A percentile compares a stretch with the other conserved stretches of the same genome.
Conservation (phyloP, 2,113 vertebrate species). For the Cnemophilus loriae region DNA sequence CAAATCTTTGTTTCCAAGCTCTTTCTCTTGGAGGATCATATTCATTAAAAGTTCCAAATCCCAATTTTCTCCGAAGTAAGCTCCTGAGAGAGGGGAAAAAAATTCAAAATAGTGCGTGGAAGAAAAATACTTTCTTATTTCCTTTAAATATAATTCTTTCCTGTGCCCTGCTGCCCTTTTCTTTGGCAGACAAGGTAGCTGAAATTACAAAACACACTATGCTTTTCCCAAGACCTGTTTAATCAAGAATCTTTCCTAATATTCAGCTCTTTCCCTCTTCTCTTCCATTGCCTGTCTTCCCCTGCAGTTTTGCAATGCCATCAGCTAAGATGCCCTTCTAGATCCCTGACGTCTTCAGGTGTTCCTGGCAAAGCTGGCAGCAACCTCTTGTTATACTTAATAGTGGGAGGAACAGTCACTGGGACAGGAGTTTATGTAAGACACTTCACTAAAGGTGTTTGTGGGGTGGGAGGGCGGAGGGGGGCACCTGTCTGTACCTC, state of each 20-base stretch:
- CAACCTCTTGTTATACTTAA: constrained; percentile 76
- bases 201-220: constrained; percentile 23
- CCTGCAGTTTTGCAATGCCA: constrained; percentile 72
- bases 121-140: neutral
- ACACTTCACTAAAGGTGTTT: constrained; percentile 12
- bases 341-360: constrained; percentile 77
- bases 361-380: constrained; percentile 74
- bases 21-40: neutral
- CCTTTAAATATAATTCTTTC: neutral
- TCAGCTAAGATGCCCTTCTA: constrained; percentile 72
- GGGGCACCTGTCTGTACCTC: neutral
- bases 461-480: constrained; percentile 13
- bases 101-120: neutral
- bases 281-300: constrained; percentile 59
- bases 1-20: neutral
- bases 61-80: neutral
- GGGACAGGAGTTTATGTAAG: constrained; percentile 81
- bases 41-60: neutral
- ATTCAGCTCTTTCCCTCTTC: constrained; percentile 52
- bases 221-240: constrained; percentile 5
- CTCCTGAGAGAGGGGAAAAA: neutral
- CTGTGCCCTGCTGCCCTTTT: neutral
- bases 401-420: constrained; percentile 79
- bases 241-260: constrained; percentile 36
- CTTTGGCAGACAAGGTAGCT: constrained; percentile 35